These are phyloP conservation scores for Leptopilina drosophilae DNA, from an alignment of 2,888 invertebrate genomes.

Conservation along the genomic window DNA sequence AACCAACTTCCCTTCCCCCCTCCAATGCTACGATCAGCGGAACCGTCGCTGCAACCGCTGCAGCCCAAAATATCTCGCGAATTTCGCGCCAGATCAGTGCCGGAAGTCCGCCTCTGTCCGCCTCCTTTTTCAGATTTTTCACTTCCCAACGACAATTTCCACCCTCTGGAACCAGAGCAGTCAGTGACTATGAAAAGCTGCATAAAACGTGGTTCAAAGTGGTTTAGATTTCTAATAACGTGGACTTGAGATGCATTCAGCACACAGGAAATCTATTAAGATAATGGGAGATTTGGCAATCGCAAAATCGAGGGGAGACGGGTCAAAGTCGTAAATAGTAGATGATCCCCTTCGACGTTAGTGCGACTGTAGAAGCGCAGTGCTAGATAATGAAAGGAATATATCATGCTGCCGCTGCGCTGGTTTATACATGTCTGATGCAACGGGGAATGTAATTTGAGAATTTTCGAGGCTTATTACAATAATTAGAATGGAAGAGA, in stretches of 20 bases:
- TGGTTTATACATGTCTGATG: neutral
- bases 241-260: constrained; percentile 8
- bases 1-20: constrained; percentile 55
- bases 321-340: constrained; percentile 39
- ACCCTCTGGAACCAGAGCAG: neutral
- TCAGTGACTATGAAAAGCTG: neutral
- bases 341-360: constrained; percentile 45
- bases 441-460: no score
- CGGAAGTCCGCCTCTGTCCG: constrained; percentile 30
- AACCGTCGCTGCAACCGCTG: constrained; percentile 51
- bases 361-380: constrained; percentile 50
- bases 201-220: no score
- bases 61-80: constrained; percentile 52
- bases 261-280: constrained; percentile 7
- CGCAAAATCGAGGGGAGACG: constrained; percentile 25
- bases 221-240: neutral
- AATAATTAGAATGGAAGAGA: neutral
- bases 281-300: constrained; percentile 39
- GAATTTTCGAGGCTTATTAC: no score
- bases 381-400: constrained; percentile 66
- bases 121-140: constrained; percentile 23
- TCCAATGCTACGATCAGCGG: constrained; percentile 49
- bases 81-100: constrained; percentile 43
- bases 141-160: no score
- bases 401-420: constrained; percentile 34